Evolutionary conservation across 2,888 invertebrate species (phyloP), one percentile per base, ranked within the genome.

Genomic region (Brenthis daphne): DNA sequence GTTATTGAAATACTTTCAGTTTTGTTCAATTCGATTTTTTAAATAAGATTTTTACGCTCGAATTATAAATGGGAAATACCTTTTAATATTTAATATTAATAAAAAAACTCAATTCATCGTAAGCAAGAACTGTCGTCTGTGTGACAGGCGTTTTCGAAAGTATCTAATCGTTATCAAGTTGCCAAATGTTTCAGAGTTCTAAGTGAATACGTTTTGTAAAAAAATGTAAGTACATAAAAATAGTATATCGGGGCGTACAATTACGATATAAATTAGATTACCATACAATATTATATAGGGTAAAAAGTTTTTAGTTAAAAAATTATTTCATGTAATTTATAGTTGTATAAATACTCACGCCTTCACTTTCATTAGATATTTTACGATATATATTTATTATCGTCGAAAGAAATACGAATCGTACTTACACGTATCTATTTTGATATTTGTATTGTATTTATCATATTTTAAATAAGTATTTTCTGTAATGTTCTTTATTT

Each of bases 371-470:
- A 65, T 68, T 69, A 65, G 51, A 68, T 71, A 65, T 61, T 65
- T 64, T 64, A 68, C 57, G 53, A 71, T 74, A 67, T 71, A 67
- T 76, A 75, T 74, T 65, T 73, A 69, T 74, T 69, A 73, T 73
- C 67, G 67, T 71, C 64, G 67, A 71, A 72, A 68, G 57, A 72
- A 74, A 74, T 73, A 76, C 65, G 71, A 73, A 74, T 73, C 68
- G 73, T 73, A 75, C 75, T 74, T 76, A 75, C 73, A 66, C 64
- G 70, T 74, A 76, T 76, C 75, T 76, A 76, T 76, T 76, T 76
- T 76, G 76, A 76, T 76, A 75, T 71, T 71, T 67, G 68, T 76
- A 74, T 77, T 78, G 68, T 76, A 75, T 75, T 75, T 74, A 74
- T 74, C 70, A 72, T 72, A 74, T 76, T 73, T 74, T 29, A 29